Base-by-base conservation (phyloP, 2,113 vertebrate genomes). In the Crocuta crocuta region DNA sequence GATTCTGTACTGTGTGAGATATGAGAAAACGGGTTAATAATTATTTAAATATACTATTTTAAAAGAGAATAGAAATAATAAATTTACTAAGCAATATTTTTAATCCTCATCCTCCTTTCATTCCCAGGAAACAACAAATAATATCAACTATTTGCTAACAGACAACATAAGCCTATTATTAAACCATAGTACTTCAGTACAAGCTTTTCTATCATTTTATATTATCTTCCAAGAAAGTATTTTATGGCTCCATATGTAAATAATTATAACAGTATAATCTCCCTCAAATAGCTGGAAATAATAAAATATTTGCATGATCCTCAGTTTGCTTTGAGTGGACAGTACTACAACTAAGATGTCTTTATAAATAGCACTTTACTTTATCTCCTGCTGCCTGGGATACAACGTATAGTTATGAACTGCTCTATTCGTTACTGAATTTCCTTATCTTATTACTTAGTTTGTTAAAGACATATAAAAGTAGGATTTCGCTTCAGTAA, bases 161-260 rank as follows among this genome's bases (percentile, higher is more conserved):
- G 26, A 91, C 2, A 85, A 10, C 1, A 15, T 35, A 93, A 24
- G 39, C 7, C 13, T 24, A 83, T 43, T 93, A 91, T 17, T 53
- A 89, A 88, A 66, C 11, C 19, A 94, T 5, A 89, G 23, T 78
- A 81, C n/a, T 74, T 45, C 76, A 71, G 15, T 39, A 43, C 2
- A 94, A 86, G 35, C 4, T 80, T 92, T 81, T 78, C 31, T 89
- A 23, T 76, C 83, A 73, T 39, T 66, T 95, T 73, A 91, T 7
- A 68, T 70, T 93, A 45, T 93, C 71, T 84, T 92, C 93, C 43
- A 74, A 94, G n/a, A 85, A 93, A 96, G 28, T 10, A 95, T 74
- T 61, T 76, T 68, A 61, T 66, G 7, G 7, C 15, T 91, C 23
- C 17, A 48, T 28, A 68, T 70, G 21, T 93, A 87, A 80, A 94